Percentiles rank a stretch among this genome's conserved stretches.
phyloP scores from a whole-genome alignment of 2,797 vertebrate species.

The Neosilurus mollespiculum region DNA sequence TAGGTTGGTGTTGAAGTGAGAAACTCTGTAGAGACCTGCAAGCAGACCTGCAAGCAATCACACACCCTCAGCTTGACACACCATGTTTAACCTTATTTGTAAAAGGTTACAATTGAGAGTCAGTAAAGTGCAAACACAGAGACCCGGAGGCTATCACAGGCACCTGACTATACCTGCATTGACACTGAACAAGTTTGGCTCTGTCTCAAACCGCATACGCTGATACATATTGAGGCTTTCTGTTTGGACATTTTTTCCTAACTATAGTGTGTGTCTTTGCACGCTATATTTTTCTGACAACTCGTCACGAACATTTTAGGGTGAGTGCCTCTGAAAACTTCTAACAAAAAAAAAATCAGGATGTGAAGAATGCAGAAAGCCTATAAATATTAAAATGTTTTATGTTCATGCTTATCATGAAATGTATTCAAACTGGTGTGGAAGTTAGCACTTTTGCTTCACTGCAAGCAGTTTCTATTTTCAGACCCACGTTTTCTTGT shows the following conservation, averaged over 20 bases:
- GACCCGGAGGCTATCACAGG: background rate
- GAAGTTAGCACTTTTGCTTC: too few species aligned
- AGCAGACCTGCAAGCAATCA: background rate
- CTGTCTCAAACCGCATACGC: background rate
- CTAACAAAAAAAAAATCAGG: background rate
- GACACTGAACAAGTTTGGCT: constrained; percentile 12
- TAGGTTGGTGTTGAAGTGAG: background rate
- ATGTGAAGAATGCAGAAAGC: background rate
- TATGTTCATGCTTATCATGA: background rate
- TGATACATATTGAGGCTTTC: background rate
- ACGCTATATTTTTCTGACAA: background rate
- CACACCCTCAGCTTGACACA: background rate
- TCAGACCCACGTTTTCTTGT: too few species aligned
- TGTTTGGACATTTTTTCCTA: background rate
- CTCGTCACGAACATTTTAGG: background rate
- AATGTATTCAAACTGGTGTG: too few species aligned
- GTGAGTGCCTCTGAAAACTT: background rate
- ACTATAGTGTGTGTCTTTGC: background rate
- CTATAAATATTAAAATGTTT: background rate
- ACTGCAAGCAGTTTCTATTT: too few species aligned
- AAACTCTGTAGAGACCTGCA: too few species aligned
- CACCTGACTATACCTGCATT: background rate
- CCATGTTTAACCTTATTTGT: background rate
- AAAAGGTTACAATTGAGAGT: background rate
- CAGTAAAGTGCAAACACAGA: background rate